A percentile compares a stretch with the other conserved stretches of the same genome.
These are phyloP conservation scores for Eurytoma californica DNA, from an alignment of 2,888 invertebrate species.

Conservation along the genomic window DNA sequence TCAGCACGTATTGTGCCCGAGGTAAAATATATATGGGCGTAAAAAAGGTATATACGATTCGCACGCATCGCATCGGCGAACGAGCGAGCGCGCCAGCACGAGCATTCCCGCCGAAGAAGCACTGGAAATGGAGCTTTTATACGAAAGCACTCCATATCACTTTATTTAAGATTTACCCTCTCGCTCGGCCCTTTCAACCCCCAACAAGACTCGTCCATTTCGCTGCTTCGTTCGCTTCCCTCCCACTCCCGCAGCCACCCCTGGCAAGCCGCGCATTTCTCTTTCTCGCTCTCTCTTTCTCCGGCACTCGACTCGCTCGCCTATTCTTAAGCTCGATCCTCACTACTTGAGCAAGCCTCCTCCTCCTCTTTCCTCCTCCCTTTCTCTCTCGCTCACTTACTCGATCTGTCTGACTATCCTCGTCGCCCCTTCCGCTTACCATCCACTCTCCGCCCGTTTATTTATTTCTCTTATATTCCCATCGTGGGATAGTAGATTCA, in stretches of 20 bases:
- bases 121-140: slow-evolving; percentile 74
- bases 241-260: slow-evolving; percentile 53
- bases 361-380: slow-evolving; percentile 40
- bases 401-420: slow-evolving; percentile 46
- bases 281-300: slow-evolving; percentile 50
- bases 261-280: slow-evolving; percentile 37
- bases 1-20: slow-evolving; percentile 49
- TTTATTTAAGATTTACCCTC: slow-evolving; percentile 76
- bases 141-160: slow-evolving; percentile 76
- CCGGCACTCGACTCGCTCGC: slow-evolving; percentile 59
- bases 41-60: slow-evolving; percentile 39
- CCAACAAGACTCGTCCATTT: slow-evolving; percentile 75
- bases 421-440: slow-evolving; percentile 25
- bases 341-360: slow-evolving; percentile 59
- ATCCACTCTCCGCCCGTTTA: slow-evolving; percentile 49
- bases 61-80: slow-evolving; percentile 41
- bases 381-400: slow-evolving; percentile 23
- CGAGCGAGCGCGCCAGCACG: slow-evolving; percentile 24
- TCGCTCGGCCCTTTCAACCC: slow-evolving; percentile 74
- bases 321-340: slow-evolving; percentile 70
- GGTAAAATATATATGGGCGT: slow-evolving; percentile 52
- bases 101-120: slow-evolving; percentile 66
- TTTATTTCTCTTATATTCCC: slow-evolving; percentile 53
- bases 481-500: slow-evolving; percentile 44
- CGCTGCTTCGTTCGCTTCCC: slow-evolving; percentile 65